Conservation (phyloP, 2,797 vertebrate species). For the Falco columbarius region DNA sequence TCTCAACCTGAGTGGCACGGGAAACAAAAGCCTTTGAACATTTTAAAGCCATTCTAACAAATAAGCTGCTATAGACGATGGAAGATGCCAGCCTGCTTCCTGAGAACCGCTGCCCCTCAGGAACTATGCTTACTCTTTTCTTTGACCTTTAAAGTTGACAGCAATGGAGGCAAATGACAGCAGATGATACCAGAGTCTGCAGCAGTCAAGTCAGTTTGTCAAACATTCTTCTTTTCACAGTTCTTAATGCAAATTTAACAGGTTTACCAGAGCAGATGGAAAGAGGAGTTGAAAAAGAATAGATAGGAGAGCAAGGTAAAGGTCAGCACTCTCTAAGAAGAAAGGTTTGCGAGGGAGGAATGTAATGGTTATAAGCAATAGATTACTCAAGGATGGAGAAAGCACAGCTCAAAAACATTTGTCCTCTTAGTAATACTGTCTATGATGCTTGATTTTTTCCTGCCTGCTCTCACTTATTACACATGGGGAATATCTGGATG, state of each 20-base stretch:
- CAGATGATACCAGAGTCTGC: background rate
- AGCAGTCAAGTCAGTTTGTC: constrained; percentile 10
- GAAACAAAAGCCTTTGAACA: background rate
- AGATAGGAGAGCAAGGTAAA: background rate
- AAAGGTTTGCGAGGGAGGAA: background rate
- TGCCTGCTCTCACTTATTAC: background rate
- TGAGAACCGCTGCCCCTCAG: background rate
- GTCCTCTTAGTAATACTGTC: background rate
- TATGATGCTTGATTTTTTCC: background rate
- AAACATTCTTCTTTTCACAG: background rate
- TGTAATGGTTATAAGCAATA: background rate
- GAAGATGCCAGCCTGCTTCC: background rate
- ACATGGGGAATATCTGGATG: background rate
- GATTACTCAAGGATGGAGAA: background rate
- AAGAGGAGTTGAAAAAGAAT: background rate
- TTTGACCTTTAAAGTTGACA: constrained; percentile 28
- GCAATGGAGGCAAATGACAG: background rate
- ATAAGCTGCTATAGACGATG: rapidly evolving
- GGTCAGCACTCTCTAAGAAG: background rate
- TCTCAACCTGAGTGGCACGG: background rate
- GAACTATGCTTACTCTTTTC: background rate
- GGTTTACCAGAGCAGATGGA: background rate
- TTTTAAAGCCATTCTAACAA: background rate
- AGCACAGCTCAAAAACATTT: background rate
- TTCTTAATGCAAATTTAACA: constrained; percentile 1